phyloP scores from a whole-genome alignment of 2,113 vertebrate genomes.

The Athene cunicularia region DNA sequence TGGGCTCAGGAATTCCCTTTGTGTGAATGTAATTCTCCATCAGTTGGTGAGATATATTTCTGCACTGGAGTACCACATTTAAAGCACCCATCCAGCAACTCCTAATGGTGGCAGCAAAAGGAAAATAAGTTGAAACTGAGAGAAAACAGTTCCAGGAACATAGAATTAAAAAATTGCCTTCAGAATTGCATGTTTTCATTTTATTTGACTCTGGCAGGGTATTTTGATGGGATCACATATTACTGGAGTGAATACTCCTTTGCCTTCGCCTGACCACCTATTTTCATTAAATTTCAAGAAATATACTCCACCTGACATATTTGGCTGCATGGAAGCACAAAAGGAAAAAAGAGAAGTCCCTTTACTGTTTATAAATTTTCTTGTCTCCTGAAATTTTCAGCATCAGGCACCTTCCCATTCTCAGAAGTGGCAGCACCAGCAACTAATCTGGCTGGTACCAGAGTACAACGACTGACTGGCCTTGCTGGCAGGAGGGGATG shows the following conservation, averaged over 20 bases:
- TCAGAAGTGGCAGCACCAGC: fast-evolving
- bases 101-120: constrained; percentile 5
- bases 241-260: neutral
- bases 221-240: neutral
- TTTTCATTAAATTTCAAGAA: neutral
- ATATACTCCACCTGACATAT: neutral
- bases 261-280: neutral
- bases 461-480: fast-evolving
- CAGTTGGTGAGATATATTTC: neutral
- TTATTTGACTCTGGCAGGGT: neutral
- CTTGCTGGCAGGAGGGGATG: neutral
- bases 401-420: neutral
- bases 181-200: neutral
- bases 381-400: neutral
- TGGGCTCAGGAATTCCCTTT: neutral
- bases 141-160: neutral
- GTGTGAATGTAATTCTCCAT: neutral
- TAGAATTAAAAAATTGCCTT: neutral
- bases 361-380: neutral
- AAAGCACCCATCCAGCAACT: constrained; percentile 11
- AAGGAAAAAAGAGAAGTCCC: neutral
- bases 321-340: neutral
- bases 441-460: neutral
- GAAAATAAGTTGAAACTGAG: neutral
- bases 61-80: neutral